Percentiles rank a stretch among this genome's conserved stretches.
These are phyloP conservation scores for Sebastes vulpes DNA, from an alignment of 2,797 vertebrate genomes.

Conservation along the genomic window DNA sequence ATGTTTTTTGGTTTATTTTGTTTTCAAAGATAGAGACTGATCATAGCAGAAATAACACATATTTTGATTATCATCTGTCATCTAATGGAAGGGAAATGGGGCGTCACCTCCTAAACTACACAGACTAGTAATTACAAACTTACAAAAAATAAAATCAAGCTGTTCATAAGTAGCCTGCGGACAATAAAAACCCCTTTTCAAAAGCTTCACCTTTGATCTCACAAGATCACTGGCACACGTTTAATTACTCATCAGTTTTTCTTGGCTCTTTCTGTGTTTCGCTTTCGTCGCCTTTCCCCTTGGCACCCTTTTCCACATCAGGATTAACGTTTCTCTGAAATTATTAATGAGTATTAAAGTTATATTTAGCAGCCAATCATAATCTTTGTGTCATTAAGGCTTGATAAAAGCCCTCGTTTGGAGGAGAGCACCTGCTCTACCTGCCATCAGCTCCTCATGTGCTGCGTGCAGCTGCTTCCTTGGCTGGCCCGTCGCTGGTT, in stretches of 20 bases:
- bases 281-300: constrained; percentile 58
- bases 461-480: constrained; percentile 64
- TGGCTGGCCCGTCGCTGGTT: constrained; percentile 51
- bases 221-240: constrained; percentile 57
- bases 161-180: constrained; percentile 22
- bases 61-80: constrained; percentile 2
- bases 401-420: constrained; percentile 59
- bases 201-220: constrained; percentile 74
- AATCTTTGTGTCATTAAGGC: constrained; percentile 61
- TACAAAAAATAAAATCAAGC: constrained; percentile 14
- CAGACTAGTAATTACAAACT: constrained; percentile 12
- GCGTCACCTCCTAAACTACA: constrained; percentile 11
- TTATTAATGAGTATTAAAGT: constrained; percentile 61
- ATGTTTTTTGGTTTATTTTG: constrained; percentile 4
- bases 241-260: constrained; percentile 66
- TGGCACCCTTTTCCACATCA: constrained; percentile 39
- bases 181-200: constrained; percentile 59
- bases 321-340: constrained; percentile 64
- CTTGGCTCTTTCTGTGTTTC: constrained; percentile 48
- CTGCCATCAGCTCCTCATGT: constrained; percentile 78
- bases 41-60: background rate
- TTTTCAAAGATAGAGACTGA: constrained; percentile 1
- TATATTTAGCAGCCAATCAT: constrained; percentile 64
- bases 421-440: constrained; percentile 75
- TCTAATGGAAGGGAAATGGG: constrained; percentile 1